Conservation (phyloP, 1,140 invertebrate species). For the Caerostris darwini region DNA sequence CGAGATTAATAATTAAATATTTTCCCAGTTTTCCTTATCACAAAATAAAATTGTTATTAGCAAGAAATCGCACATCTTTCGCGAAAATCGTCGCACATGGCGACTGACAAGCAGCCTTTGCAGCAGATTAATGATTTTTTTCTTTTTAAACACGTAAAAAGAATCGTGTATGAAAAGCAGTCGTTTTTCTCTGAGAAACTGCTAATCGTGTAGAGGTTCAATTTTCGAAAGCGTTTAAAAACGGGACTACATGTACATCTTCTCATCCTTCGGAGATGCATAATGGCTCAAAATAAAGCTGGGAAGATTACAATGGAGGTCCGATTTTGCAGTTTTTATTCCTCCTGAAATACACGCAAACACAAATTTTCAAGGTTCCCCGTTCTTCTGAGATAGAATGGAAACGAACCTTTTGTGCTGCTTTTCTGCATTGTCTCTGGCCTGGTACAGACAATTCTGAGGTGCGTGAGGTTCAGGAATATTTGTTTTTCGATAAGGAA, state of each 20-base stretch:
- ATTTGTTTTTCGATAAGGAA: not conserved
- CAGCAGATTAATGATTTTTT: not conserved
- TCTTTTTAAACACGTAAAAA: not conserved
- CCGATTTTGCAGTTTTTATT: constrained; percentile 59
- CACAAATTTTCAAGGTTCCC: constrained; percentile 51
- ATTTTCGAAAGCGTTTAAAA: constrained; percentile 1
- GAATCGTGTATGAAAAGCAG: not conserved
- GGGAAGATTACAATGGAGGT: constrained; percentile 55
- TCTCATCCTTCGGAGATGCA: constrained; percentile 59
- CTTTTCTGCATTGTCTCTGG: constrained; percentile 39
- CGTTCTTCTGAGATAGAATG: constrained; percentile 34
- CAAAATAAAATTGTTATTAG: no score
- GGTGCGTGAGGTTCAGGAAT: not conserved
- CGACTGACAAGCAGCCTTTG: not conserved
- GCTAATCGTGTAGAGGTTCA: constrained; percentile 15
- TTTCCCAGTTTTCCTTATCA: no score
- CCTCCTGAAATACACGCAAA: constrained; percentile 46
- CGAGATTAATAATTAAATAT: no score
- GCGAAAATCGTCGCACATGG: not conserved
- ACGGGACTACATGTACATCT: constrained; percentile 39
- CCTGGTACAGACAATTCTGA: not conserved
- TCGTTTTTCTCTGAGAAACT: not conserved
- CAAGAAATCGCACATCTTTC: not conserved
- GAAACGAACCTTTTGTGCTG: constrained; percentile 12
- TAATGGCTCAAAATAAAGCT: constrained; percentile 68